phyloP scores from a whole-genome alignment of 2,113 vertebrate genomes.

The Rhizomys pruinosus region DNA sequence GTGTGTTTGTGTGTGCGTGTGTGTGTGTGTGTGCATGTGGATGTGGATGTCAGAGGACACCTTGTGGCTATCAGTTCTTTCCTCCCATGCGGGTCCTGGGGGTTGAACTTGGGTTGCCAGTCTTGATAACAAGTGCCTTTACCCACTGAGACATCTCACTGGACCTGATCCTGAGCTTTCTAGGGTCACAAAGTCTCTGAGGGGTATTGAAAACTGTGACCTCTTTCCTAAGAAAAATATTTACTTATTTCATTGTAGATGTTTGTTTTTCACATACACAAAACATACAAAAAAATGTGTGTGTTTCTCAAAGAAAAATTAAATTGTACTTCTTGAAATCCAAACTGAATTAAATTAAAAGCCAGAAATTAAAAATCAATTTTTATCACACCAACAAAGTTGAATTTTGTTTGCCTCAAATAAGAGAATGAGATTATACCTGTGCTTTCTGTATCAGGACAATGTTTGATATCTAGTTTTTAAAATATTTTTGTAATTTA shows the following conservation, averaged over 20 bases:
- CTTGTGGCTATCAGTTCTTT: background rate
- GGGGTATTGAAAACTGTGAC: background rate
- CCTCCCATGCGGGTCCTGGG: background rate
- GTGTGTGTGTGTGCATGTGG: background rate
- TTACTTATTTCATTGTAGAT: background rate
- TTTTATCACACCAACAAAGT: background rate
- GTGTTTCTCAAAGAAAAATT: constrained; percentile 2
- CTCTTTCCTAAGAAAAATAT: background rate
- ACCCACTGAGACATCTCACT: no score
- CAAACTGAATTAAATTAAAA: constrained; percentile 8
- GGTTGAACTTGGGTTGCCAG: no score
- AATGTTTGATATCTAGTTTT: background rate
- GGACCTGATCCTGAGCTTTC: background rate
- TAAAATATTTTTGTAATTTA: background rate
- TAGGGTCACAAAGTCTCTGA: background rate
- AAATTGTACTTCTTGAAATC: background rate
- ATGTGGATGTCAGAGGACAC: background rate
- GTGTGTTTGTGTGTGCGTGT: background rate
- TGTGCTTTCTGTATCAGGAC: background rate
- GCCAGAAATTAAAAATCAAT: background rate
- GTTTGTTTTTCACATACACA: background rate
- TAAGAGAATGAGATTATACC: background rate
- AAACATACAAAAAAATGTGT: background rate
- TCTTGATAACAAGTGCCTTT: no score
- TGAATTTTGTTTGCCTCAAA: background rate